These are phyloP conservation scores for Diadophis punctatus DNA, from an alignment of 2,113 vertebrate species.

Conservation along the genomic window DNA sequence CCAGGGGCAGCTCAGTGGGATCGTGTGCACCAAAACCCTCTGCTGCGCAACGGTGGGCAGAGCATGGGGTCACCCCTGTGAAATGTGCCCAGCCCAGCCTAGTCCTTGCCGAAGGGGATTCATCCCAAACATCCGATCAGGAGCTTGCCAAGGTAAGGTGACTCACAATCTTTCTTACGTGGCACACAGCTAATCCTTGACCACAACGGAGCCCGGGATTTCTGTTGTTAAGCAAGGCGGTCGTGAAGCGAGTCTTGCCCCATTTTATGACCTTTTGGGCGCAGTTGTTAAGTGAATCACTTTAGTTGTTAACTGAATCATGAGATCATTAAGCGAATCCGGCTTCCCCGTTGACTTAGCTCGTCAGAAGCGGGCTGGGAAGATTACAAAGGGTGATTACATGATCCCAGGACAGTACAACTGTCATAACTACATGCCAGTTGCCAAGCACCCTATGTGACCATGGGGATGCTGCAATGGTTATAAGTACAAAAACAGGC, in stretches of 20 bases:
- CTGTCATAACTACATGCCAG: too few relatives aligned
- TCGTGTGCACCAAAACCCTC: conserved; percentile 96
- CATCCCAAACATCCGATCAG: conserved; percentile 93
- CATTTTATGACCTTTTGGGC: neutral
- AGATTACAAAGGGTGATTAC: neutral
- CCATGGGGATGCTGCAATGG: neutral
- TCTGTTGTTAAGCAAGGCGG: neutral
- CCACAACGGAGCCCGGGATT: accelerated
- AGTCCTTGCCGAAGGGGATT: conserved; percentile 95
- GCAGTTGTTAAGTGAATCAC: neutral
- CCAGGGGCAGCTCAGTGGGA: conserved; percentile 94
- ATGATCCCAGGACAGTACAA: too few relatives aligned
- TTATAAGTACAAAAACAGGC: too few relatives aligned
- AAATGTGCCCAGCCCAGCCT: conserved; percentile 96
- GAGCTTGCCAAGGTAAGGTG: conserved; percentile 93
- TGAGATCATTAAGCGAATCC: neutral
- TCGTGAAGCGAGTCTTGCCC: neutral
- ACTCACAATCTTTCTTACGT: neutral
- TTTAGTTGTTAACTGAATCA: neutral
- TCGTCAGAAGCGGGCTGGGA: neutral
- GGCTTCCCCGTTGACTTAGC: too few relatives aligned
- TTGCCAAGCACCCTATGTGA: neutral
- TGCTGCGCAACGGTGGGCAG: conserved; percentile 96
- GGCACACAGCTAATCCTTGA: neutral
- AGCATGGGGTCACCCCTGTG: conserved; percentile 97